Evolutionary conservation across 2,888 invertebrate genomes (phyloP), one percentile per base, ranked within the genome.

Genomic region (Bhutanitis thaidina): DNA sequence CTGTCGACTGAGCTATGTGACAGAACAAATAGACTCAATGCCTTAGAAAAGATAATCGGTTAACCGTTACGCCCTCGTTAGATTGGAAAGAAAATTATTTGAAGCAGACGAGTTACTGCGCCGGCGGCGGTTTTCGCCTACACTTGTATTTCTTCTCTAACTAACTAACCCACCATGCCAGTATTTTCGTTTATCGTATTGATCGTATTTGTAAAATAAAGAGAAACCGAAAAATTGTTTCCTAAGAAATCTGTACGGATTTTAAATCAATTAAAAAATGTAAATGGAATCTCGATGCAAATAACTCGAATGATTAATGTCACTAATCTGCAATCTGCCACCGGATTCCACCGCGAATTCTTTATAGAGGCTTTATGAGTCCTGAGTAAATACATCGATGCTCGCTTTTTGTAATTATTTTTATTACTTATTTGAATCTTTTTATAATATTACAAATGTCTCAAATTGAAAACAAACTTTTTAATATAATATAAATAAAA

Each of bases 301-400:
- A 77, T 76, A 71, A 75, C 69, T 60, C 56, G 63, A 75, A 79
- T 83, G 86, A 85, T 82, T 70, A 76, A 85, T 81, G 70, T 54
- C 53, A 64, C 55, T 78, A 80, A 87, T 87, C 87, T 81, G 65
- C 61, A 78, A 88, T 87, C 87, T 84, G 88, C 88, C 88, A 88
- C 88, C 58, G 87, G 60, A 83, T 86, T 81, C 85, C 75, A 65
- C 66, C 53, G 49, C 58, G 58, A 71, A 70, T 67, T 69, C 68
- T 65, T 60, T 53, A 60, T 62, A 69, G 80, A 80, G 77, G 80
- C 76, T 82, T 78, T 72, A 61, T 54, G 53, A 61, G 63, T 62
- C 62, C 58, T 59, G 68, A 71, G 67, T 78, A 79, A 80, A 80
- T 65, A 61, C 56, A 51, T 61, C 57, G 57, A 27, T 55, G 54